These are phyloP conservation scores for Malthinus seriepunctatus DNA, from an alignment of 2,888 invertebrate genomes.

Conservation along the genomic window DNA sequence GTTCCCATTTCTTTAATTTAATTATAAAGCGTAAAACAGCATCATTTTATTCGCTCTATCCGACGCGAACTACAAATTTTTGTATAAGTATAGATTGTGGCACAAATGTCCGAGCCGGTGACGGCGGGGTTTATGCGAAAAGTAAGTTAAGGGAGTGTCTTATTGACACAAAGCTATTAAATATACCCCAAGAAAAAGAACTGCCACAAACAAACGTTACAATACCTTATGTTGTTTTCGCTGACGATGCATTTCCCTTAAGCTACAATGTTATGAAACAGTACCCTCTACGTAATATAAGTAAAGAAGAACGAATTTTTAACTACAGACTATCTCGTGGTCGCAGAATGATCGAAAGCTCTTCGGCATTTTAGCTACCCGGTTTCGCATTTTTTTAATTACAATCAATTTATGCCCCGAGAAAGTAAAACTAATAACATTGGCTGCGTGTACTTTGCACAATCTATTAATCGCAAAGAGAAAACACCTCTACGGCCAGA, in stretches of 20 bases:
- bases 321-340: not conserved
- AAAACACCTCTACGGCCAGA: no score
- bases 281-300: not conserved
- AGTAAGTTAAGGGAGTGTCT: not conserved
- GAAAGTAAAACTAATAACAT: not conserved
- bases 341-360: not conserved
- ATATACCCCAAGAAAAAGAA: not conserved
- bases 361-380: not conserved
- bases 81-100: not conserved
- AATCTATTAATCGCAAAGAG: no score
- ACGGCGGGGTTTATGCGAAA: not conserved
- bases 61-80: constrained; percentile 3
- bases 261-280: constrained; percentile 2
- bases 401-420: not conserved
- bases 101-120: constrained; percentile 3
- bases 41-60: not conserved
- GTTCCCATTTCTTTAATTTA: not conserved
- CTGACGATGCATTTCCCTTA: constrained; percentile 4
- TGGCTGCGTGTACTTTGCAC: not conserved
- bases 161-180: not conserved
- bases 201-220: not conserved
- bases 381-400: not conserved
- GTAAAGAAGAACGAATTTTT: not conserved
- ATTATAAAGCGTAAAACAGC: not conserved
- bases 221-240: not conserved